These are phyloP conservation scores for Drosophila cognata DNA, from an alignment of 2,888 invertebrate species.

Conservation along the genomic window DNA sequence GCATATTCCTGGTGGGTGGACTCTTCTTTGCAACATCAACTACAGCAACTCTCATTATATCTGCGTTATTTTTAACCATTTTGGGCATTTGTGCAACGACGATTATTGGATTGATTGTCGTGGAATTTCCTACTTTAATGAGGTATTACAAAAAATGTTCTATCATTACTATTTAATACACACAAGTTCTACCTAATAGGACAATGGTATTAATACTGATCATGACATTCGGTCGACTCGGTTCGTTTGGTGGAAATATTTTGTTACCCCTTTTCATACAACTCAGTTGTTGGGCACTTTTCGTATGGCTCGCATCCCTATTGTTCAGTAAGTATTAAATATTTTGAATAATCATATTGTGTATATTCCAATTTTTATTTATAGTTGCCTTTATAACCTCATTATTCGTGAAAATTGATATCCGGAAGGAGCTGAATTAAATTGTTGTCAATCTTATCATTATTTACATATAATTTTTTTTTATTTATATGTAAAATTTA, in stretches of 20 bases:
- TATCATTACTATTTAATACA: neutral
- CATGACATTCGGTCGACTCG: constrained; percentile 89
- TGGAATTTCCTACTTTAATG: constrained; percentile 81
- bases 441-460: neutral
- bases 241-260: constrained; percentile 90
- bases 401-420: constrained; percentile 61
- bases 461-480: neutral
- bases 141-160: constrained; percentile 57
- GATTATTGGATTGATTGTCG: constrained; percentile 72
- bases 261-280: constrained; percentile 89
- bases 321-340: constrained; percentile 86
- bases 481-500: neutral
- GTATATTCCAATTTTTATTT: neutral
- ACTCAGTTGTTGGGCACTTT: constrained; percentile 89
- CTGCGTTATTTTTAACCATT: constrained; percentile 86
- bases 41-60: constrained; percentile 84
- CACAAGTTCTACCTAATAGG: constrained; percentile 83
- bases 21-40: constrained; percentile 87
- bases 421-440: constrained; percentile 47
- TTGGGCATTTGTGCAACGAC: constrained; percentile 77
- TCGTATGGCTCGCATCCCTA: constrained; percentile 88
- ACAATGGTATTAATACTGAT: constrained; percentile 90
- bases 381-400: constrained; percentile 68
- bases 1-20: constrained; percentile 85
- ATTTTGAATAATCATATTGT: neutral